Evolutionary conservation across 1,140 invertebrate species (phyloP).

Genomic region (Diuraphis noxia): DNA sequence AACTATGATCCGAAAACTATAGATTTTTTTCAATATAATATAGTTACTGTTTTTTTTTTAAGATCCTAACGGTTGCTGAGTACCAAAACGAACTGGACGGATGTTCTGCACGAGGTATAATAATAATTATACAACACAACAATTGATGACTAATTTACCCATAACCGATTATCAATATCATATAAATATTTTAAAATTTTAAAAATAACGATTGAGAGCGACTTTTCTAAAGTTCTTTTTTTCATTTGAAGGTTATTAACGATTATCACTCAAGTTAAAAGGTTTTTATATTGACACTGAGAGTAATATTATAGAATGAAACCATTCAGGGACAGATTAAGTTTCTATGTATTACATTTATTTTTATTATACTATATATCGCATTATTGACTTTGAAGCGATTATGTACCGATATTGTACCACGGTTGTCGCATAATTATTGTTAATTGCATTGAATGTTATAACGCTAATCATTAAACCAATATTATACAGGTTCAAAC

Average conservation of each 20-base stretch:
- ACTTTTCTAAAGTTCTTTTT: not conserved
- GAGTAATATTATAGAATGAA: not conserved
- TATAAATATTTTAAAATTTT: not conserved
- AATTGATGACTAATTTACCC: too few species aligned
- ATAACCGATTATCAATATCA: not conserved
- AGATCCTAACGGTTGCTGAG: too few species aligned
- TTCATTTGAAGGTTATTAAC: not conserved
- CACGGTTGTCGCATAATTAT: not conserved
- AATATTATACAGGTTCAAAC: not conserved
- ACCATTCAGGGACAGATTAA: constrained; percentile 5
- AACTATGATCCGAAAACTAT: too few species aligned
- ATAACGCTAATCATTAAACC: not conserved
- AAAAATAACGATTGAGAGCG: not conserved
- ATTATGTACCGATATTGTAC: not conserved
- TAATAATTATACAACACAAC: not conserved
- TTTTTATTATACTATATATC: too few species aligned
- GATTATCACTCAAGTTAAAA: not conserved
- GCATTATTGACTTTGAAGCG: not conserved
- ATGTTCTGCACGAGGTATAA: not conserved
- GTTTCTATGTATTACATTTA: not conserved
- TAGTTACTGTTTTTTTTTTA: too few species aligned
- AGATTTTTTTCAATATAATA: too few species aligned
- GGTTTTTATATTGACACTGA: not conserved
- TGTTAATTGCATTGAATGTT: not conserved
- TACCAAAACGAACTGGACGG: too few species aligned